Evolutionary conservation across 2,113 vertebrate genomes (phyloP).

Genomic region (Vimba vimba): DNA sequence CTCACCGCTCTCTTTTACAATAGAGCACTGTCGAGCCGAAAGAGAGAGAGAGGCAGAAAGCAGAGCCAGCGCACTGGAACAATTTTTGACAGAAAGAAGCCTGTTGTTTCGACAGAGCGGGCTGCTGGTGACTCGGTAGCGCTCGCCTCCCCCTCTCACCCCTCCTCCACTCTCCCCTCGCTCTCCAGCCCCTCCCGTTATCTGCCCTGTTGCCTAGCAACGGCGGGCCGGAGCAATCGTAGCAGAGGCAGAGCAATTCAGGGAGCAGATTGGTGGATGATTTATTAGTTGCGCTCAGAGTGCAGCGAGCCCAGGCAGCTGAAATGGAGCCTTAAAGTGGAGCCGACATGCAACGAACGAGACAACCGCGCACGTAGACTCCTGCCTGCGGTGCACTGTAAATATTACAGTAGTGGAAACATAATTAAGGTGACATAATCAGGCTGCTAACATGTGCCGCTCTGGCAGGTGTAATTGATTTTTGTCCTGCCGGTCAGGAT

Average conservation of each 20-base stretch:
- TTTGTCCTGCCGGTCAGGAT: slow-evolving; percentile 49
- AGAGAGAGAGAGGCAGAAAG: slow-evolving; percentile 69
- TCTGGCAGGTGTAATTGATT: slow-evolving; percentile 65
- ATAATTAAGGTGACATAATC: slow-evolving; percentile 74
- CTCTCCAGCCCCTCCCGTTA: slow-evolving; percentile 41
- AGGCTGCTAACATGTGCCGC: slow-evolving; percentile 55
- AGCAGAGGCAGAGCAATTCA: slow-evolving; percentile 83
- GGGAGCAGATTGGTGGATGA: slow-evolving; percentile 87
- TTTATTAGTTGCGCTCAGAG: slow-evolving; percentile 86
- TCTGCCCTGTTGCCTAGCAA: slow-evolving; percentile 88
- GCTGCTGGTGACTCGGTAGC: slow-evolving; percentile 86
- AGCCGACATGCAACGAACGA: slow-evolving; percentile 65
- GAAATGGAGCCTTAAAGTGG: slow-evolving; percentile 80
- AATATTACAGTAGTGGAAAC: slow-evolving; percentile 71
- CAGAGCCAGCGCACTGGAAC: slow-evolving; percentile 79
- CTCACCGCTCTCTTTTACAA: slow-evolving; percentile 70
- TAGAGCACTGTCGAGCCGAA: slow-evolving; percentile 71
- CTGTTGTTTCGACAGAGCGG: slow-evolving; percentile 84
- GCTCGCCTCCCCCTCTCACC: slow-evolving; percentile 57
- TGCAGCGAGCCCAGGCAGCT: slow-evolving; percentile 81
- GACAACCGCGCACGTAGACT: slow-evolving; percentile 23
- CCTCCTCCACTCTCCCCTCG: slow-evolving; percentile 38
- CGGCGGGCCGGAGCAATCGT: slow-evolving; percentile 83
- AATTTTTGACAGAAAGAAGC: slow-evolving; percentile 80
- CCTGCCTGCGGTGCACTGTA: slow-evolving; percentile 59